These are phyloP conservation scores for Clarias platycephalus DNA, from an alignment of 2,797 vertebrate genomes.

Conservation along the genomic window DNA sequence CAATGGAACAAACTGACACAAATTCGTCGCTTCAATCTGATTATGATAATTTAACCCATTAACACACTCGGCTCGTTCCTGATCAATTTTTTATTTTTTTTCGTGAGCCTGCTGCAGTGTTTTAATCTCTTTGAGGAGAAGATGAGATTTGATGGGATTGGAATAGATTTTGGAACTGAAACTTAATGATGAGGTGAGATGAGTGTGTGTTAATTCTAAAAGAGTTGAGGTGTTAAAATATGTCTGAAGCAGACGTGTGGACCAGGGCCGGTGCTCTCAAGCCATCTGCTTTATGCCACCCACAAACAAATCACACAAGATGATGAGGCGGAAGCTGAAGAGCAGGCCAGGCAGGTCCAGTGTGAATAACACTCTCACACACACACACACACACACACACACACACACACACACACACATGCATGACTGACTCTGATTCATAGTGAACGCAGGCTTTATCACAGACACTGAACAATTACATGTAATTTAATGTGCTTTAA, in stretches of 20 bases:
- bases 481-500: background rate
- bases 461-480: background rate
- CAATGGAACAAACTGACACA: constrained; percentile 34
- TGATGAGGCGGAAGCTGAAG: constrained; percentile 33
- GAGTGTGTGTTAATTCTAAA: background rate
- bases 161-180: constrained; percentile 13
- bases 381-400: constrained; percentile 29
- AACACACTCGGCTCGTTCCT: background rate
- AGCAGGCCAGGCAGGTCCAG: constrained; percentile 6
- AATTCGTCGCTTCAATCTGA: constrained; percentile 11
- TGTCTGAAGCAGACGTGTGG: constrained; percentile 17
- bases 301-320: constrained; percentile 39
- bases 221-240: constrained; percentile 1
- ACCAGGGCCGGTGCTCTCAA: background rate
- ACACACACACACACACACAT: constrained; percentile 25
- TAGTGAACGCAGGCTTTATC: background rate
- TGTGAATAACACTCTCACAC: constrained; percentile 19
- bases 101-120: background rate
- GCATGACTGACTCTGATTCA: constrained; percentile 5
- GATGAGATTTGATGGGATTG: background rate
- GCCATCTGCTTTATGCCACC: constrained; percentile 43
- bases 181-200: background rate
- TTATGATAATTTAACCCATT: constrained; percentile 41
- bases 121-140: background rate
- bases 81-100: background rate